Evolutionary conservation across 2,797 vertebrate species (phyloP).

Genomic region (Passerculus sandwichensis): DNA sequence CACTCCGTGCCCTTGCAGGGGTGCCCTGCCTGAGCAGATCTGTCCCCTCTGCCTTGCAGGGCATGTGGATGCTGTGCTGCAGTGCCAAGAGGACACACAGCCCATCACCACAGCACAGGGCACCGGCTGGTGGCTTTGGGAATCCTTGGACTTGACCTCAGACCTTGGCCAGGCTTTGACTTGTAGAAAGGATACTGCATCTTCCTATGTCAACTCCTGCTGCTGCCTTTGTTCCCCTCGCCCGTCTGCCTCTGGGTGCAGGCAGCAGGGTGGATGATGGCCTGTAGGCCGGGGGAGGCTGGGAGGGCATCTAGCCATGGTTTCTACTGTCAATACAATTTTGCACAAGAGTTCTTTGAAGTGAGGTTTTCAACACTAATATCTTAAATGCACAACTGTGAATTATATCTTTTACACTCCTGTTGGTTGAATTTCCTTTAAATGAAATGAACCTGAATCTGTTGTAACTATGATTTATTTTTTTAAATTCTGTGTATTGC

Average conservation of each 20-base stretch:
- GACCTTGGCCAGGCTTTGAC: constrained; percentile 51
- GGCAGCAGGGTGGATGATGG: background rate
- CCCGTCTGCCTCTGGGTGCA: background rate
- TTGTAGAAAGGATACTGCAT: constrained; percentile 52
- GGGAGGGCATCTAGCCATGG: constrained; percentile 32
- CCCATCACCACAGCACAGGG: accelerated
- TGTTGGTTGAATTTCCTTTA: constrained; percentile 66
- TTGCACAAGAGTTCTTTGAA: constrained; percentile 71
- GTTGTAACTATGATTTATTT: constrained; percentile 61
- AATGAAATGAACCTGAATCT: constrained; percentile 58
- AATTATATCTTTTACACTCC: constrained; percentile 71
- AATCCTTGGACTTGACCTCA: constrained; percentile 30
- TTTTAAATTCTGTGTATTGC: constrained; percentile 64
- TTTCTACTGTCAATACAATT: constrained; percentile 65
- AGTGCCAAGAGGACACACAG: accelerated
- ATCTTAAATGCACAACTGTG: constrained; percentile 72
- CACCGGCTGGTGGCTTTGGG: constrained; percentile 33
- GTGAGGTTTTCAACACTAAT: constrained; percentile 67
- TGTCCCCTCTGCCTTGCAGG: background rate
- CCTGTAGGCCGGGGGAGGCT: background rate
- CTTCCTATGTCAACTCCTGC: constrained; percentile 22
- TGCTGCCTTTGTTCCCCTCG: background rate
- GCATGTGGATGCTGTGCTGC: background rate
- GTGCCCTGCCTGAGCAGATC: background rate
- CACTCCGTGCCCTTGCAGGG: background rate